Conservation (phyloP, 2,113 vertebrate genomes). For the Ahaetulla prasina region DNA sequence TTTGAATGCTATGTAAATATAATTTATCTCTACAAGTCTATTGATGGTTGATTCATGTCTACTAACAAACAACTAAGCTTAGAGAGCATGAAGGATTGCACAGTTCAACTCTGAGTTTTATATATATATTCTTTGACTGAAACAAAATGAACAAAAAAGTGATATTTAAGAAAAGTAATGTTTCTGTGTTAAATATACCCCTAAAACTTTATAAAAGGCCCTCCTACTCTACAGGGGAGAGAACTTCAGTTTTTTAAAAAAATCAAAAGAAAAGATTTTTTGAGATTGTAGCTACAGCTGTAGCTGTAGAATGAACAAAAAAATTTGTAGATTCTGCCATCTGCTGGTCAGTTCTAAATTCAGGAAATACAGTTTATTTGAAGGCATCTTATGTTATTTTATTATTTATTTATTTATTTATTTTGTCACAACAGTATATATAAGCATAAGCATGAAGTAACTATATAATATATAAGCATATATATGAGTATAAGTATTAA, state of each 20-base stretch:
- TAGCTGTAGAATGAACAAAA: neutral
- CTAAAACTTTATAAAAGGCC: neutral
- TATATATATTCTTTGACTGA: neutral
- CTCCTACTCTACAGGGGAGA: neutral
- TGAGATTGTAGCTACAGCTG: neutral
- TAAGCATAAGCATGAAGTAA: too few relatives aligned
- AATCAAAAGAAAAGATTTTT: neutral
- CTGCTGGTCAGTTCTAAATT: constrained; percentile 47
- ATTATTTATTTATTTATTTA: too few relatives aligned
- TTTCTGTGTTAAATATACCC: neutral
- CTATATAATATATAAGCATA: too few relatives aligned
- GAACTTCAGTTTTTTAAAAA: neutral
- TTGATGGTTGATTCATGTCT: neutral
- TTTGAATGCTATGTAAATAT: neutral
- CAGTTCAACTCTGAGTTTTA: neutral
- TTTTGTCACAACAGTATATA: too few relatives aligned
- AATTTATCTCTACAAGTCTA: neutral
- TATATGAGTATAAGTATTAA: too few relatives aligned
- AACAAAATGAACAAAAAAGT: neutral
- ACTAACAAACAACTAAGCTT: neutral
- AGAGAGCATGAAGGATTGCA: neutral
- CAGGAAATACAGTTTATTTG: neutral
- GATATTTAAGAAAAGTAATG: neutral
- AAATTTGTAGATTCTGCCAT: constrained; percentile 62
- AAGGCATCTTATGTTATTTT: neutral